These are phyloP conservation scores for Lasioglossum villosulum DNA, from an alignment of 2,888 invertebrate species.

Conservation along the genomic window DNA sequence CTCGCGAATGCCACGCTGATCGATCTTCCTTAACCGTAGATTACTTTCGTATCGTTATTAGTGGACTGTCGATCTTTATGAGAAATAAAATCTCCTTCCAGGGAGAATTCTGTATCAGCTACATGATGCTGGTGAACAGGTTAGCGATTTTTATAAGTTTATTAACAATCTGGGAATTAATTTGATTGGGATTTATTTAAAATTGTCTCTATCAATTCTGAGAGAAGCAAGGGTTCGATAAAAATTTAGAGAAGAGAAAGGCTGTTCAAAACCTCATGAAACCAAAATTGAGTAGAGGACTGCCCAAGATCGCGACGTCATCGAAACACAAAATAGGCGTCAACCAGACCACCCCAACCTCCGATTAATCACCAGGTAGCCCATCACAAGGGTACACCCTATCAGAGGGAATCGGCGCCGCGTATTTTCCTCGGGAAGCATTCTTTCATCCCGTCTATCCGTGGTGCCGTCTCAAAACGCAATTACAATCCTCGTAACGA, in stretches of 20 bases:
- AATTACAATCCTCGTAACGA: conserved; percentile 46
- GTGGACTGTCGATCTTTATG: neutral
- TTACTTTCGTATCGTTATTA: conserved; percentile 1
- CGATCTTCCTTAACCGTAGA: conserved; percentile 26
- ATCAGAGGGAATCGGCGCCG: neutral
- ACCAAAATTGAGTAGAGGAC: neutral
- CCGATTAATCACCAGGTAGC: neutral
- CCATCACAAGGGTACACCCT: neutral
- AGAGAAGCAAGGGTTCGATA: no score
- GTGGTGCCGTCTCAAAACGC: conserved; percentile 18
- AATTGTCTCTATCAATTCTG: no score
- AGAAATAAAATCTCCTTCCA: neutral
- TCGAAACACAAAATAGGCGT: neutral
- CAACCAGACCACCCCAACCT: neutral
- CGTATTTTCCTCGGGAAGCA: conserved; percentile 14
- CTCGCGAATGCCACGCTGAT: conserved; percentile 23
- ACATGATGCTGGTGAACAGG: neutral
- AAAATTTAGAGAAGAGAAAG: no score
- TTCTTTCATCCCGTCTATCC: neutral
- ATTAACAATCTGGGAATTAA: neutral
- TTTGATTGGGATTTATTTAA: neutral
- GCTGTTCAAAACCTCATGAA: no score
- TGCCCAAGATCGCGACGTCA: neutral
- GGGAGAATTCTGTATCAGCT: neutral
- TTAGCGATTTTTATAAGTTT: neutral